These are phyloP conservation scores for Zenarchopterus dispar DNA, from an alignment of 2,797 vertebrate species.

Conservation along the genomic window DNA sequence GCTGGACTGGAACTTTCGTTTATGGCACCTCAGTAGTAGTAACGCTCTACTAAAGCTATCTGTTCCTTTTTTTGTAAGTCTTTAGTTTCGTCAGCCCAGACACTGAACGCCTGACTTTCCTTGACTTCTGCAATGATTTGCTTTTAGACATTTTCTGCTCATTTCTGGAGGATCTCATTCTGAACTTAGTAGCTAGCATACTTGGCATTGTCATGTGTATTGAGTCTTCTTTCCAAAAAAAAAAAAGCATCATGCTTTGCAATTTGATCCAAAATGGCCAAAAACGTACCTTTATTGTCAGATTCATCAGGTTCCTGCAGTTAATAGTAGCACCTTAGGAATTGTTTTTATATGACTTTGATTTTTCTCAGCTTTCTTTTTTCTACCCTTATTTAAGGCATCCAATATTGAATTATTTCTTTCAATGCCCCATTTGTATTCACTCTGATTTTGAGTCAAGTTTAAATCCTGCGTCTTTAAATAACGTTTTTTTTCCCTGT, in stretches of 20 bases:
- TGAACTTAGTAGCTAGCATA: background rate
- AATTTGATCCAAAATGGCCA: slow-evolving; percentile 1
- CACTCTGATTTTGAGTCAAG: background rate
- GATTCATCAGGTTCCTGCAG: background rate
- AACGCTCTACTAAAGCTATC: background rate
- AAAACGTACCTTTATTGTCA: background rate
- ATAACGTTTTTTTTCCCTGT: slow-evolving; percentile 1
- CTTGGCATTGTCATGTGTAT: background rate
- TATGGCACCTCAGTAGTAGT: slow-evolving; percentile 1
- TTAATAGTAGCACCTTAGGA: background rate
- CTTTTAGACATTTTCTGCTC: background rate
- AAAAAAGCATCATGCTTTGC: background rate
- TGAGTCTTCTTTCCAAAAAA: background rate
- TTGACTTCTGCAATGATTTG: background rate
- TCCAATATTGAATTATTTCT: background rate
- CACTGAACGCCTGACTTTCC: background rate
- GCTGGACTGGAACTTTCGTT: slow-evolving; percentile 5
- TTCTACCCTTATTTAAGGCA: background rate
- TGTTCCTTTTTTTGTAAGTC: background rate
- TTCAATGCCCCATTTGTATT: background rate
- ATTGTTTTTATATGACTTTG: background rate
- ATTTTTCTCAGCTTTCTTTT: background rate
- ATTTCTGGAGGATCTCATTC: background rate
- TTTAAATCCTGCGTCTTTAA: background rate
- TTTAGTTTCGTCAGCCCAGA: background rate